Base-by-base conservation (phyloP, 64 coral and sea anemone species). In the Orbicella faveolata region DNA sequence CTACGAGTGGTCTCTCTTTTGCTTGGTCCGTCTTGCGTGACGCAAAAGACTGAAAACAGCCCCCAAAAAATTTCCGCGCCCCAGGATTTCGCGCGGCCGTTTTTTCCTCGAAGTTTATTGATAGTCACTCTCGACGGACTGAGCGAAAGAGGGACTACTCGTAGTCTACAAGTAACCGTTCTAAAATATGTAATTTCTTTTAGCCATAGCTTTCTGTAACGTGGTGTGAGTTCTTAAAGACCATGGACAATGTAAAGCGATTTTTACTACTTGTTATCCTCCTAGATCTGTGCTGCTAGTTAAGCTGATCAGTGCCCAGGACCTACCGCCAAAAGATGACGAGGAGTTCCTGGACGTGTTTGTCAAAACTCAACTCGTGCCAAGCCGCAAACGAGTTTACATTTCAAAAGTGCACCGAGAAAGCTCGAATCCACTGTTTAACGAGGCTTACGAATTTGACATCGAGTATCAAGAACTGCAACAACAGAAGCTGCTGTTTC, bases 381-480 rank as follows among this genome's bases (percentile, higher is more conserved):
- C 97, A 53, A 95, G 91, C 83, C 77, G 87, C 16, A 88, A 90
- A 61, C 97, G 95, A 86, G 81, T 93, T 81, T 99, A 89, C 36
- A 93, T 95, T 48, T 99, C 97, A 20, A 99, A 96, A 80, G 91
- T 99, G 5, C 84, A 93, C 57, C 84, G 97, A 37, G 91, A 93
- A 57, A 93, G 94, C 14, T 72, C 90, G 12, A 95, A 99, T 18
- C 97, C 97, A 10, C 79, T 88, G 20, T 99, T 95, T 41, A 80
- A 95, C 35, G 97, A 99, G 73, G 76, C 79, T 59, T 99, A 96
- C 39, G 90, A 99, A 41, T 99, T 99, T 93, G 97, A 99, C 18
- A 96, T 96, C 54, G 90, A 88, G 20, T 95, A 93, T 39, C 80
- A 93, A 52, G 88, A 96, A 17, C 67, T 99, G 2, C 94, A 95